Evolutionary conservation across 2,888 invertebrate species (phyloP).

Genomic region (Chymomyza amoena): DNA sequence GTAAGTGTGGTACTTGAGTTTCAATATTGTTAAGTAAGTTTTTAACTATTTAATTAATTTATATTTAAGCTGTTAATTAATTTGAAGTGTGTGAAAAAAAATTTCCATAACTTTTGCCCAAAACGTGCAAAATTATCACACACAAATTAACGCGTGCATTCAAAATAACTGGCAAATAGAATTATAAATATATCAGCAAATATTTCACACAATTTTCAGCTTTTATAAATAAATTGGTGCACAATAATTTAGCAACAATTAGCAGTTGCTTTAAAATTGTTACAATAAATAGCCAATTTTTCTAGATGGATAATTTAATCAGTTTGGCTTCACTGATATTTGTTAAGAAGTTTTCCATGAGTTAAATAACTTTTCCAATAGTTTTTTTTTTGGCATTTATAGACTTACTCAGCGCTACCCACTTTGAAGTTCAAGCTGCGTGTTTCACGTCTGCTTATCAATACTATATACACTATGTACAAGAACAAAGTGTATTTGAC

Average conservation of each 20-base stretch:
- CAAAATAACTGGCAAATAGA: constrained; percentile 57
- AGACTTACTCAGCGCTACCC: too few species aligned
- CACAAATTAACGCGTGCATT: constrained; percentile 53
- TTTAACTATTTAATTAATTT: not conserved
- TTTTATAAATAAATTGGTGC: constrained; percentile 21
- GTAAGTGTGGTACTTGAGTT: constrained; percentile 13
- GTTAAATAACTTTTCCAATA: not conserved
- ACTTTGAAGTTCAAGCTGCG: not conserved
- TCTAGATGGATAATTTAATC: constrained; percentile 4
- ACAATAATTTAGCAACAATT: constrained; percentile 40
- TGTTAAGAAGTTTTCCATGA: too few species aligned
- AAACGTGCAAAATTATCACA: constrained; percentile 36
- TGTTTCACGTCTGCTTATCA: not conserved
- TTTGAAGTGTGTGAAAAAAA: not conserved
- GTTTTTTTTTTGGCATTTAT: too few species aligned
- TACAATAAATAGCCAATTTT: constrained; percentile 34
- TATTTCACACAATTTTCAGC: constrained; percentile 44
- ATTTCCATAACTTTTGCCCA: constrained; percentile 39
- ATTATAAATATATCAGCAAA: constrained; percentile 43
- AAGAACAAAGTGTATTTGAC: not conserved
- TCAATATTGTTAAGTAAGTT: not conserved
- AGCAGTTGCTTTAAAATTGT: constrained; percentile 43
- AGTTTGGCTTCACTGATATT: constrained; percentile 47
- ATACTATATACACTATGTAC: not conserved
- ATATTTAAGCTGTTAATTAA: not conserved